phyloP scores from a whole-genome alignment of 2,113 vertebrate genomes.

The Hassar affinis region DNA sequence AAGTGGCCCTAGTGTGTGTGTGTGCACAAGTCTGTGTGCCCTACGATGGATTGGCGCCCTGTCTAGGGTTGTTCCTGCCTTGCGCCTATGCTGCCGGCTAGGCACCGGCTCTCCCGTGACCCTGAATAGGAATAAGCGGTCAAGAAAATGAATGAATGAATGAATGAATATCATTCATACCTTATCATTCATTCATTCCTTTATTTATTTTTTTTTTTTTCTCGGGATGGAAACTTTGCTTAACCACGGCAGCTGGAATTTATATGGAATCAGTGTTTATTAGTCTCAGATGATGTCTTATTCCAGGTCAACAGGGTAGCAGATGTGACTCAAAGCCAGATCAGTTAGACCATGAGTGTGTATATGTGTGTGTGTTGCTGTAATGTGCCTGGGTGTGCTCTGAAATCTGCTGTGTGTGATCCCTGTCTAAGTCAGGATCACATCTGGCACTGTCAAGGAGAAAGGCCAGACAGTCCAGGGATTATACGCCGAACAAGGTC shows the following conservation, averaged over 20 bases:
- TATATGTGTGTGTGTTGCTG: constrained; percentile 29
- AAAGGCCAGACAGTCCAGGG: constrained; percentile 27
- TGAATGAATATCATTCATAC: too few species aligned
- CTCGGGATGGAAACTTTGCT: neutral
- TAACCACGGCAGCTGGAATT: neutral
- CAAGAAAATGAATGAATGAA: too few species aligned
- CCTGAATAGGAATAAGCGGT: too few species aligned
- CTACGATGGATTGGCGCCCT: too few species aligned
- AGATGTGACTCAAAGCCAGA: constrained; percentile 5
- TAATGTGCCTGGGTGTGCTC: constrained; percentile 14
- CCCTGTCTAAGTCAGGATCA: constrained; percentile 39
- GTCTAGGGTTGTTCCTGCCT: too few species aligned
- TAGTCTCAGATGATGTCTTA: neutral
- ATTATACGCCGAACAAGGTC: constrained; percentile 44
- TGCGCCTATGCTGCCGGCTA: too few species aligned
- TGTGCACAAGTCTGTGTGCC: too few species aligned
- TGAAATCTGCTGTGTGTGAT: constrained; percentile 31
- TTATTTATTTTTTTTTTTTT: neutral
- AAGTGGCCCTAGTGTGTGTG: too few species aligned
- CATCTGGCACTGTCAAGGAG: constrained; percentile 46
- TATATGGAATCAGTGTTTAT: neutral
- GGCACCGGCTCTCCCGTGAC: too few species aligned
- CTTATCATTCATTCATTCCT: neutral
- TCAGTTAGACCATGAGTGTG: constrained; percentile 25
- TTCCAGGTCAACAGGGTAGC: neutral